Percentiles rank a stretch among this genome's conserved stretches.
phyloP scores from a whole-genome alignment of 2,797 vertebrate species.

The Siniperca obscura region DNA sequence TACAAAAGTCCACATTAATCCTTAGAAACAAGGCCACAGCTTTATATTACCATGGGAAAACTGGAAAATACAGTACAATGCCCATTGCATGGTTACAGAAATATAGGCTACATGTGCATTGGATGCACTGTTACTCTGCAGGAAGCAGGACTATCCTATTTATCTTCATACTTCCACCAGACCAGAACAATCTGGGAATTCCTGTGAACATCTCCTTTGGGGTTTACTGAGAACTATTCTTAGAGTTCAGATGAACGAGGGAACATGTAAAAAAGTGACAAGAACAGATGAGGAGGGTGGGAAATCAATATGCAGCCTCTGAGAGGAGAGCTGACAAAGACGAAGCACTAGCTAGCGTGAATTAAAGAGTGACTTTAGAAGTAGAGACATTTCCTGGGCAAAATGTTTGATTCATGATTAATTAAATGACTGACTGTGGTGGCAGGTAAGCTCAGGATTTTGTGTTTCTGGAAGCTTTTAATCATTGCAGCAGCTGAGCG shows the following conservation, averaged over 20 bases:
- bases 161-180: conserved; percentile 49
- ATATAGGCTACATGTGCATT: background rate
- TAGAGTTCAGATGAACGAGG: conserved; percentile 53
- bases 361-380: conserved; percentile 8
- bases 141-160: conserved; percentile 34
- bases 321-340: conserved; percentile 64
- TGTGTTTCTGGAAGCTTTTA: background rate
- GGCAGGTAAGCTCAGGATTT: conserved; percentile 10
- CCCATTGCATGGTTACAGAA: background rate
- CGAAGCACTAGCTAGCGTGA: background rate
- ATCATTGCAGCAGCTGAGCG: conserved; percentile 7
- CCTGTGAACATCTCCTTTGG: conserved; percentile 47
- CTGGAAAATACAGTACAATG: background rate
- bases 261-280: conserved; percentile 30
- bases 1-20: conserved; percentile 31
- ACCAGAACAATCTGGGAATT: conserved; percentile 52
- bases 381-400: conserved; percentile 7
- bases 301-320: conserved; percentile 68
- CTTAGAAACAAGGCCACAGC: conserved; percentile 42
- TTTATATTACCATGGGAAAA: conserved; percentile 17
- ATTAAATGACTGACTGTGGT: conserved; percentile 15
- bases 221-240: conserved; percentile 56
- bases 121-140: conserved; percentile 10
- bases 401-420: conserved; percentile 25
- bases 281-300: conserved; percentile 51